Base-by-base conservation (phyloP, 2,888 invertebrate genomes). In the Drosophila suboccidentalis region DNA sequence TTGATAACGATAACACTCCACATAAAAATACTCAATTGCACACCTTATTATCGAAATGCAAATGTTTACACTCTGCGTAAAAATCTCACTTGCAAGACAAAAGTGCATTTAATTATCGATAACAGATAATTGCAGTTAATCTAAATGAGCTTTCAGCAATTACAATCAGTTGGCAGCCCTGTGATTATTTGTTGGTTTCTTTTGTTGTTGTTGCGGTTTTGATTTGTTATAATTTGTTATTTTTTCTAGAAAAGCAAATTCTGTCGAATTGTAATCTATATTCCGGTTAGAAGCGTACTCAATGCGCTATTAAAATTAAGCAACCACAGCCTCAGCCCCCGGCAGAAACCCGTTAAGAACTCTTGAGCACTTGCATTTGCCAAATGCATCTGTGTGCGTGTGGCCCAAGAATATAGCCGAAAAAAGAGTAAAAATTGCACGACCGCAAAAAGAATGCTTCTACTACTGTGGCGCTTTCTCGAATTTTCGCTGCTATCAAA, bases 211-310 rank as follows among this genome's bases (percentile, higher is more conserved):
- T 66, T 80, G 83, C 71, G 69, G 54, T 87, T 87, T 78, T 87
- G 60, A 79, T 82, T 82, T 87, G 65, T 64, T 76, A 82, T 87
- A 87, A 75, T 78, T 78, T 72, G 46, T 65, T 85, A 62, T 71
- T 84, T 60, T 78, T 85, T 64, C 36, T 63, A 63, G 53, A 47
- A 75, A n/a, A 54, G 57, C 53, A 51, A 53, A 78, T 67, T 36
- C 64, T 54, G 71, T 71, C 77, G 49, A 59, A 44, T 67, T 75
- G 46, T 26, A 38, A 41, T 26, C 22, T 29, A 63, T 39, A 86
- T 77, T 75, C 39, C 58, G 51, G 58, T 47, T 53, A 32, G 6
- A 70, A 58, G 11, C 15, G 54, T 26, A 51, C 41, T 60, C 44
- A 57, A 75, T 63, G 58, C 22, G 38, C 41, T 54, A 13, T 38